A percentile compares a stretch with the other conserved stretches of the same genome.
Evolutionary conservation across 2,113 vertebrate genomes (phyloP).

Genomic region (Amphilophus citrinellus): DNA sequence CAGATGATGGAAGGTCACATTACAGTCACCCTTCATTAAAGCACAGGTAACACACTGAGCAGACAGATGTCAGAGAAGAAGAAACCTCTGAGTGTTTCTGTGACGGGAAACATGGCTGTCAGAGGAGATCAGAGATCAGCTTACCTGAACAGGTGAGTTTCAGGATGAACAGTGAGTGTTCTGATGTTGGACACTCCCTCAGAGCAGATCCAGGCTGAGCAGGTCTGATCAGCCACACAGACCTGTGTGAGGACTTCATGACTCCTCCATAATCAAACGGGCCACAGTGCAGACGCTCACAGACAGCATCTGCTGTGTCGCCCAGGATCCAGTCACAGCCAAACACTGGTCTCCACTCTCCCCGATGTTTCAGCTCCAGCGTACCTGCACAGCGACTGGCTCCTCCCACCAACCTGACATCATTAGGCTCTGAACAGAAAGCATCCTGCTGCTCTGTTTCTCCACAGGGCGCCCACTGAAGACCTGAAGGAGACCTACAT

Average conservation of each 20-base stretch:
- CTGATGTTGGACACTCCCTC: background rate
- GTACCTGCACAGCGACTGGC: background rate
- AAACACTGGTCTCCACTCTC: background rate
- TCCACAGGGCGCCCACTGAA: too few species aligned
- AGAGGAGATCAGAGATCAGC: background rate
- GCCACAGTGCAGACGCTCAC: background rate
- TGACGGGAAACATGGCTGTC: too few species aligned
- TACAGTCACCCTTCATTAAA: too few species aligned
- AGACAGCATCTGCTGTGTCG: background rate
- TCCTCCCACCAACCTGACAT: too few species aligned
- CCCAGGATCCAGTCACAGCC: background rate
- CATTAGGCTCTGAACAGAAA: too few species aligned
- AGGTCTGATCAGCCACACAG: background rate
- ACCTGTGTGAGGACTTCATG: background rate
- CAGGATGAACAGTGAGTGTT: background rate
- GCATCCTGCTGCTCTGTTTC: too few species aligned
- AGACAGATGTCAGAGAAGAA: too few species aligned
- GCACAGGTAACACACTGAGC: too few species aligned
- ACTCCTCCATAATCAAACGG: background rate
- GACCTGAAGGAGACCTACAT: too few species aligned
- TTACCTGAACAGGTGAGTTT: background rate
- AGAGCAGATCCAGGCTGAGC: background rate
- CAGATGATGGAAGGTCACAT: too few species aligned
- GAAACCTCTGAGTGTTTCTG: too few species aligned
- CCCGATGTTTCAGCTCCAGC: background rate